phyloP scores from a whole-genome alignment of 2,888 invertebrate species.

The Drosophila acutilabella region DNA sequence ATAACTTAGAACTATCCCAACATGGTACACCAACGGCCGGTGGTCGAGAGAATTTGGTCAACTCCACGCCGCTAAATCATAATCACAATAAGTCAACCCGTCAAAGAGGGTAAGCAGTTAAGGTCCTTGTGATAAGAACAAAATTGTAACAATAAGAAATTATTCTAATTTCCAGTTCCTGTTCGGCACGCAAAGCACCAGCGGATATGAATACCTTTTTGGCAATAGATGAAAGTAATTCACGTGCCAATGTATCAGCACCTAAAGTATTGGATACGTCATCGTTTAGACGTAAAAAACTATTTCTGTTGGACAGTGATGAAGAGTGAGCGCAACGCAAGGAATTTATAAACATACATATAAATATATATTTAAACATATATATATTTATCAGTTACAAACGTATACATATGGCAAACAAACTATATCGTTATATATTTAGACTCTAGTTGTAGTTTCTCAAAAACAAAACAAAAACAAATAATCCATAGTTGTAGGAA shows the following conservation, averaged over 20 bases:
- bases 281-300: constrained; percentile 80
- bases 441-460: constrained; percentile 56
- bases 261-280: constrained; percentile 75
- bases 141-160: neutral
- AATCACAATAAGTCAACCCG: constrained; percentile 79
- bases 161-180: constrained; percentile 21
- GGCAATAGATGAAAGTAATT: constrained; percentile 14
- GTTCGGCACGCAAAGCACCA: constrained; percentile 36
- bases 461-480: neutral
- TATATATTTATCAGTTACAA: constrained; percentile 59
- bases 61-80: constrained; percentile 84
- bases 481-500: constrained; percentile 56
- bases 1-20: constrained; percentile 72
- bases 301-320: constrained; percentile 79
- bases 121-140: too few relatives aligned
- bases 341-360: constrained; percentile 51
- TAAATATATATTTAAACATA: neutral
- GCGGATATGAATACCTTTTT: constrained; percentile 20
- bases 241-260: constrained; percentile 38
- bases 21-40: constrained; percentile 73
- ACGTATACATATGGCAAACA: constrained; percentile 66
- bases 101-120: constrained; percentile 57
- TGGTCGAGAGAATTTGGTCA: constrained; percentile 72
- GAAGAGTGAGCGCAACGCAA: constrained; percentile 71
- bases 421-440: constrained; percentile 58